Percentiles rank a stretch among this genome's conserved stretches.
Evolutionary conservation across 2,113 vertebrate species (phyloP).

Genomic region (Neomonachus schauinslandi): DNA sequence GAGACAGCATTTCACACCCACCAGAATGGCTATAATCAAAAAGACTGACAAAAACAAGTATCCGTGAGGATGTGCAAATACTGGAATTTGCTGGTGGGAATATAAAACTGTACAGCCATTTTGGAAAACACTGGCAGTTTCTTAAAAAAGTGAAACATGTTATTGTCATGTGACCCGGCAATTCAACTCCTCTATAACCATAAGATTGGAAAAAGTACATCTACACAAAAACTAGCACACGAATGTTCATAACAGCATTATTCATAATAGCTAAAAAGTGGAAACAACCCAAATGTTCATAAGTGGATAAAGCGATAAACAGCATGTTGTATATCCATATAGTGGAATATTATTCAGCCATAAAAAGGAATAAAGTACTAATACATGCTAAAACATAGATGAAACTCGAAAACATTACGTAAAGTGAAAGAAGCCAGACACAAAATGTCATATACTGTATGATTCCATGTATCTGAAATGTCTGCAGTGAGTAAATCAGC

Average conservation of each 20-base stretch:
- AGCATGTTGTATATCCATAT: neutral
- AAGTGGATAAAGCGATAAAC: neutral
- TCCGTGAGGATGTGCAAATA: neutral
- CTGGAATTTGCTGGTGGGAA: neutral
- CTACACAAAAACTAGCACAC: neutral
- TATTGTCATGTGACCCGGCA: neutral
- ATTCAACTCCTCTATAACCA: neutral
- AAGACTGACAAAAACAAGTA: neutral
- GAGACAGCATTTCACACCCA: neutral
- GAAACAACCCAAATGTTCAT: neutral
- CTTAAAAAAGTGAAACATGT: neutral
- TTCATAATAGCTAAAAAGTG: neutral
- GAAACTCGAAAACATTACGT: neutral
- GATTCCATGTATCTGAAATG: neutral
- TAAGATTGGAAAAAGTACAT: neutral
- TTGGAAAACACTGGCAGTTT: neutral
- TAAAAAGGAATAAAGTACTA: neutral
- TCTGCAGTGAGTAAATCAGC: neutral
- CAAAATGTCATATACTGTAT: neutral
- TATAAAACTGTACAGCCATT: neutral
- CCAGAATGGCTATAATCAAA: neutral
- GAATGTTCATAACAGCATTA: neutral
- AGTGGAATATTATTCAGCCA: neutral
- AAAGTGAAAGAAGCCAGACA: neutral
- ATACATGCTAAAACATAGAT: neutral